Evolutionary conservation across 2,113 vertebrate species (phyloP).

Genomic region (Elanoides forficatus): DNA sequence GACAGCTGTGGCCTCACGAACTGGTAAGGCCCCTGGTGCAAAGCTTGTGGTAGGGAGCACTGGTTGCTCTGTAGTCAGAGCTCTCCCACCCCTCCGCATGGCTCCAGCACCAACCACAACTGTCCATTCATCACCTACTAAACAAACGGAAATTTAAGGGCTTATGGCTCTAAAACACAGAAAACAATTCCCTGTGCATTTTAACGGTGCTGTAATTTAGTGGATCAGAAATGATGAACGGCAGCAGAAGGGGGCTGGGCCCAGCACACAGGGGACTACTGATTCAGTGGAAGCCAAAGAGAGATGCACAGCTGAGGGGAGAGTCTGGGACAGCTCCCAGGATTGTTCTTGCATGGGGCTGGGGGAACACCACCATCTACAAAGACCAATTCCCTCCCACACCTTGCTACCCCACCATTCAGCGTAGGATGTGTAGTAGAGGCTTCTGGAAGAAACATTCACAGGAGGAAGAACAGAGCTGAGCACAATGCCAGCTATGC

Average conservation of each 20-base stretch:
- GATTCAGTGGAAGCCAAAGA: background rate
- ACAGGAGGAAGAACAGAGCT: accelerated
- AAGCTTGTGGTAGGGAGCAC: background rate
- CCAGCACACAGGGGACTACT: background rate
- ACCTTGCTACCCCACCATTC: background rate
- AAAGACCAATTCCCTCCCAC: background rate
- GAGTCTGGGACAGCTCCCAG: background rate
- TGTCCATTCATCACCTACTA: constrained; percentile 41
- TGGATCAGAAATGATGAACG: constrained; percentile 55
- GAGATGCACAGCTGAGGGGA: background rate
- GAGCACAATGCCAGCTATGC: background rate
- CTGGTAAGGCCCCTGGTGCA: background rate
- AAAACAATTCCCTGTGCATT: constrained; percentile 61
- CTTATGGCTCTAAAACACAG: constrained; percentile 43
- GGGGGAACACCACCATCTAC: background rate
- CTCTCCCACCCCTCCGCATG: background rate
- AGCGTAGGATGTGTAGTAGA: background rate
- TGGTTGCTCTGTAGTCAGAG: background rate
- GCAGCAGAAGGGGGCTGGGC: background rate
- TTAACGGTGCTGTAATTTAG: constrained; percentile 36
- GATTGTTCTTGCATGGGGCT: background rate
- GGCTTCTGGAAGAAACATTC: background rate
- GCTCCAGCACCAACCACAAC: background rate
- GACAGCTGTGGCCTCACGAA: background rate
- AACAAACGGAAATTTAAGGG: constrained; percentile 64